Percentiles rank a stretch among this genome's conserved stretches.
Conservation (phyloP, 2,797 vertebrate genomes). For the Erethizon dorsatum region DNA sequence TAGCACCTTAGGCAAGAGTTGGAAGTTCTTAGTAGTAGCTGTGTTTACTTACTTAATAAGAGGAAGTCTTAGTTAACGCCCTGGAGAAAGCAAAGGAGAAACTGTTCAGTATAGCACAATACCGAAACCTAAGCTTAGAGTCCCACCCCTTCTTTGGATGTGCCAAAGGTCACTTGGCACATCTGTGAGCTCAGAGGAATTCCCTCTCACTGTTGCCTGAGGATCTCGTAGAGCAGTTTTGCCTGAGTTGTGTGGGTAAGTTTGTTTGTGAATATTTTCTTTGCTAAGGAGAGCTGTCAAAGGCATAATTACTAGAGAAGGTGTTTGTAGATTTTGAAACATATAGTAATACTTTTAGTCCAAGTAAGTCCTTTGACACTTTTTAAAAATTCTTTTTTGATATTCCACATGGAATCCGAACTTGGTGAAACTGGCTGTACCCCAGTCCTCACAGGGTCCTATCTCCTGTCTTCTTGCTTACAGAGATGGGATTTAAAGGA, state of each 20-base stretch:
- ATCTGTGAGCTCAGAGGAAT: constrained; percentile 12
- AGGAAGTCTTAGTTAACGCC: constrained; percentile 85
- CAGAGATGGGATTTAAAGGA: constrained; percentile 31
- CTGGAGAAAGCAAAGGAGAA: constrained; percentile 78
- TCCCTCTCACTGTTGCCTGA: constrained; percentile 49
- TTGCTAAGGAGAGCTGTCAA: constrained; percentile 73
- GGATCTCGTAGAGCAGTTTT: constrained; percentile 3
- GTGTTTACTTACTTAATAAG: constrained; percentile 76
- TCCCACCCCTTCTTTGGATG: constrained; percentile 66
- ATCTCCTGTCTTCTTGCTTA: background rate
- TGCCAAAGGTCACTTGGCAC: constrained; percentile 82
- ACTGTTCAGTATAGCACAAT: constrained; percentile 54
- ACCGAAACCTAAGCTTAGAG: background rate
- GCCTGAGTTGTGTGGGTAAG: constrained; percentile 60
- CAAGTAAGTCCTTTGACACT: constrained; percentile 29
- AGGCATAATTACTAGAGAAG: constrained; percentile 65
- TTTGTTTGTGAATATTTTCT: constrained; percentile 77
- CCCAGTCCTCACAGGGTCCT: background rate
- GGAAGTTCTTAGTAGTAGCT: constrained; percentile 34
- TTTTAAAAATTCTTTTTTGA: constrained; percentile 27
- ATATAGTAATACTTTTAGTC: constrained; percentile 55
- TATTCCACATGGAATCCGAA: constrained; percentile 58
- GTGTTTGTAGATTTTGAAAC: constrained; percentile 67
- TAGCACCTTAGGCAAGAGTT: background rate
- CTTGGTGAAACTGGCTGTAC: constrained; percentile 18